phyloP scores from a whole-genome alignment of 2,797 vertebrate genomes.

The Leptatherina wallacei region DNA sequence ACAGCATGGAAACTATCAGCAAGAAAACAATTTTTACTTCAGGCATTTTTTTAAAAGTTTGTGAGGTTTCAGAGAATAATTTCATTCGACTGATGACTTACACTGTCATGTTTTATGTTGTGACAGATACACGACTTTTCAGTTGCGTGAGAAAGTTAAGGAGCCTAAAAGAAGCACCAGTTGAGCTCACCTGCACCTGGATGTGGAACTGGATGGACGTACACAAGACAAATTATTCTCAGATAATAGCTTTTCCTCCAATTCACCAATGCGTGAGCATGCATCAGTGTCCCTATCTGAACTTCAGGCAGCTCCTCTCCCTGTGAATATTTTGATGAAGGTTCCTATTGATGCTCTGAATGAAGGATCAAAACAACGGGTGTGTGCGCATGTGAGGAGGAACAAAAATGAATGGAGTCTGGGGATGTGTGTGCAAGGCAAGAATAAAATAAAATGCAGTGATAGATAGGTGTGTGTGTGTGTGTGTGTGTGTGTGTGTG shows the following conservation, averaged over 20 bases:
- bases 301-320: constrained; percentile 83
- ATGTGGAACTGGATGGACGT: constrained; percentile 12
- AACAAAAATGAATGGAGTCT: constrained; percentile 59
- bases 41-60: not conserved
- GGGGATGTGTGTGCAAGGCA: constrained; percentile 47
- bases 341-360: constrained; percentile 69
- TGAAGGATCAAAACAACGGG: constrained; percentile 83
- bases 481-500: constrained; percentile 31
- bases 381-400: constrained; percentile 44
- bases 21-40: constrained; percentile 29
- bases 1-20: constrained; percentile 35
- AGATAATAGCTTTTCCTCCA: constrained; percentile 42
- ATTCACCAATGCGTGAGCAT: constrained; percentile 72
- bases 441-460: constrained; percentile 65
- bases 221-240: constrained; percentile 37
- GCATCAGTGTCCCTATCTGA: constrained; percentile 92
- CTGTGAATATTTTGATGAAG: constrained; percentile 70
- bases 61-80: constrained; percentile 12
- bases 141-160: not conserved
- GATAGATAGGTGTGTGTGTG: constrained; percentile 51
- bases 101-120: not conserved
- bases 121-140: constrained; percentile 4
- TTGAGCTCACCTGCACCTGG: constrained; percentile 38
- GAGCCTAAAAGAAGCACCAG: constrained; percentile 6
- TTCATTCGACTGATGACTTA: not conserved